Base-by-base conservation (phyloP, 2,888 invertebrate species). In the Rhingia rostrata region DNA sequence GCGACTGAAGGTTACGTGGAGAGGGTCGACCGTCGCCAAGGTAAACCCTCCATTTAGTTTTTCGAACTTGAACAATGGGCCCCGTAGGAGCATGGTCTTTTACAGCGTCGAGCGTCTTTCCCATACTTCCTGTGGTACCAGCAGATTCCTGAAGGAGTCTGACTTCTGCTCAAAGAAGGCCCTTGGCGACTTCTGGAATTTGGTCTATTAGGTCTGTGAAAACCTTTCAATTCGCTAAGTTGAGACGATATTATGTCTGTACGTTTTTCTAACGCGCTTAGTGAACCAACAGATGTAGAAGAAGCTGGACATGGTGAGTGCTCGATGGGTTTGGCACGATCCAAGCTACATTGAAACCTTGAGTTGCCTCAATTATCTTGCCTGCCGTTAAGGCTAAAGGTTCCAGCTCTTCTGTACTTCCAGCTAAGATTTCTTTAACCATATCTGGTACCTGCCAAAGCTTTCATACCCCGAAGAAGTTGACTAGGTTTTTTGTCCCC, bases 101-200 rank as follows among this genome's bases (percentile, higher is more conserved):
- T 69, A 69, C 83, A 86, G n/a, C 80, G 80, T 12, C 49, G 66
- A 7, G 80, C 81, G 7, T 81, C 66, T 7, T 47, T n/a, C 3
- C 80, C 78, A 32, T 53, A 72, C 47, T 56, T 43, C 32, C 37
- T 14, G 33, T 86, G 83, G 33, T 86, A 84, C 84, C 84, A 86
- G 47, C 86, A 87, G 4, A 43, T 61, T 12, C 30, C 49, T 12
- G 53, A 14, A 45, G 45, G 5, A n/a, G 14, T 45, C 6, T 14
- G 45, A n/a, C n/a, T n/a, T n/a, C n/a, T n/a, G n/a, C n/a, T n/a
- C n/a, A n/a, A n/a, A n/a, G n/a, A n/a, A n/a, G n/a, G n/a, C n/a
- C n/a, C n/a, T 6, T 6, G 12, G 6, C 6, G 7, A 45, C 6
- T 45, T 14, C 12, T 14, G 2, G 12, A 12, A 12, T 30, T 63